Evolutionary conservation across 2,888 invertebrate species (phyloP), one percentile per base, ranked within the genome.

Genomic region (Drosophila mimetica): DNA sequence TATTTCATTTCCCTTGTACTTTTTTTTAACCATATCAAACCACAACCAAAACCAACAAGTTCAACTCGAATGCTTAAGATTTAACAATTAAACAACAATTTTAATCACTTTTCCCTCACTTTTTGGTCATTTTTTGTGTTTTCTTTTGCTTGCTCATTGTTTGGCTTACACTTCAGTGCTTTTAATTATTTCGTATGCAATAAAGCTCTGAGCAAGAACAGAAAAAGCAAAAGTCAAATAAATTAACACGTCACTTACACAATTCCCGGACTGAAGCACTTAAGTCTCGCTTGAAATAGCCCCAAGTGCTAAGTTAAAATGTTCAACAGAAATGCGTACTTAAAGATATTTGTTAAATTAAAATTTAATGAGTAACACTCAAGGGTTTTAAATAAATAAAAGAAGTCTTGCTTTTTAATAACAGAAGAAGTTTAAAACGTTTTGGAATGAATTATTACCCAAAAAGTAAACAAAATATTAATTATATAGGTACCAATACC

Each of bases 181-280:
- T 85, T 82, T 82, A 81, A 77, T 84, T 79, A 75, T 77, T 79
- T 71, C 41, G 72, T 64, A 66, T 79, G 69, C 79, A 70, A 72
- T 81, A 71, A 74, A 72, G 81, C 79, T 80, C 66, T 67, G 71
- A 84, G 66, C 61, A 20, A 63, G 63, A 63, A 63, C 63, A 60
- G 48, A 48, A 42, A 59, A 60, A 60, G 61, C 81, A 58, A 75
- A 71, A 77, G 74, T 66, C 82, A 79, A 77, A 82, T 74, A 82
- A 81, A 82, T 82, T 79, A 81, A 79, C 76, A 71, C 77, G 76
- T 85, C 86, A 82, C 76, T 76, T 66, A 60, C 77, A 58, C 60
- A 57, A 61, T 60, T 78, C 67, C 51, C 51, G 47, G 53, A 50
- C 65, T 54, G 39, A 61, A 69, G 58, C 71, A 69, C 78, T 71